Evolutionary conservation across 2,113 vertebrate genomes (phyloP), one percentile per base, ranked within the genome.

Genomic region (Daubentonia madagascariensis): DNA sequence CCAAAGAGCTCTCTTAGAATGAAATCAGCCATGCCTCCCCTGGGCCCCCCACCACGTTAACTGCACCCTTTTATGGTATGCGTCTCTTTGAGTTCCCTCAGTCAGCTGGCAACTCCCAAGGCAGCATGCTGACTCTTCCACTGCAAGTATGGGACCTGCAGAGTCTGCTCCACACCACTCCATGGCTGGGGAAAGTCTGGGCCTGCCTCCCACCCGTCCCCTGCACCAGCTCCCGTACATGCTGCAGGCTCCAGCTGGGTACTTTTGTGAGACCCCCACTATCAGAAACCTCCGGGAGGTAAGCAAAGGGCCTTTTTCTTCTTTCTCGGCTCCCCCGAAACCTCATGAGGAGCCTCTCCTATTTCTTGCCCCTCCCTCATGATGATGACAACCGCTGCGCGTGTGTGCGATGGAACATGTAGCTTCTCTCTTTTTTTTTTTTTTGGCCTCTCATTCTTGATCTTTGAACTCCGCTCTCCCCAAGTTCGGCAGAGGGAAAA

Each of bases 121-220:
- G 23, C 50, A n/a, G 59, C 11, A 5, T 10, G n/a, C 25, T 32
- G 35, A 72, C 35, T 68, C 48, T 57, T 30, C 63, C 54, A 2
- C 11, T 30, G 57, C 1, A 1, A 1, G 2, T 30, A 4, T 4
- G 40, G 48, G 32, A 20, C 35, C 50, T 30, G 10, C 1, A 0
- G n/a, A 18, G 6, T 32, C 61, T 68, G 17, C 43, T 78, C 18
- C 40, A 45, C 3, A 3, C 7, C 35, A 43, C 3, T 6, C 22
- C 0, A 0, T 1, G 28, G 67, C 59, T 32, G 4, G 3, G 0
- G 67, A 11, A 48, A 8, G 23, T 16, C 43, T 14, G 45, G 43
- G 11, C 3, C n/a, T 1, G 0, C 28, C 57, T 65, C 37, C 13
- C 18, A 28, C 20, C 0, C n/a, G 52, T 6, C 13, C 0, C 8